Conservation (phyloP, 2,113 vertebrate genomes). For the Anas platyrhynchos region DNA sequence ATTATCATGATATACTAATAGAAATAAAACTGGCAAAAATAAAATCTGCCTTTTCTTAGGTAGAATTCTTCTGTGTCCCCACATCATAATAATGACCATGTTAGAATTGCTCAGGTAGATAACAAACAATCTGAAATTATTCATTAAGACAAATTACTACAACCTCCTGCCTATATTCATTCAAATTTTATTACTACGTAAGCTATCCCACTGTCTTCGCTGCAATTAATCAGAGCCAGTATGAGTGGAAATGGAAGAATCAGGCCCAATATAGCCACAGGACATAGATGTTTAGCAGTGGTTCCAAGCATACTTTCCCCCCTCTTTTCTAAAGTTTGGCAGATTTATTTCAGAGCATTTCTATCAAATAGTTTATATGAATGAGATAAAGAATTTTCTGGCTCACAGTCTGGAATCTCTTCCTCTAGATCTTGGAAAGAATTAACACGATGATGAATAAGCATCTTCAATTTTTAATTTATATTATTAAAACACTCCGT, state of each 20-base stretch:
- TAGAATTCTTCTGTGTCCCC: not conserved
- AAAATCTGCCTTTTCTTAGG: not conserved
- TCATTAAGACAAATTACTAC: not conserved
- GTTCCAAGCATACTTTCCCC: not conserved
- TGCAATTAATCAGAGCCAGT: not conserved
- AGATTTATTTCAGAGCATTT: not conserved
- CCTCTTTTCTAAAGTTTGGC: not conserved
- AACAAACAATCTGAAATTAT: conserved; percentile 9
- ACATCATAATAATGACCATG: not conserved
- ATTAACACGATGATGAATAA: not conserved
- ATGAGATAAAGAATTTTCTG: not conserved
- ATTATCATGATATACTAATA: not conserved
- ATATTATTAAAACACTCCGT: not conserved
- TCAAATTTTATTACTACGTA: not conserved
- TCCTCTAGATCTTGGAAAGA: not conserved
- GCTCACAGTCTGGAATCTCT: not conserved
- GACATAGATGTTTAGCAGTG: not conserved
- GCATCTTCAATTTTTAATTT: not conserved
- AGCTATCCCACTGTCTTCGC: not conserved
- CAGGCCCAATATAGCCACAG: not conserved
- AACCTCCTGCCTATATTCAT: not conserved
- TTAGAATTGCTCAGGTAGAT: not conserved
- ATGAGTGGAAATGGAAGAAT: not conserved
- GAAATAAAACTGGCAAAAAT: not conserved
- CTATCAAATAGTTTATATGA: not conserved